These are phyloP conservation scores for Heliothis peltigera DNA, from an alignment of 2,888 invertebrate species.

Conservation along the genomic window DNA sequence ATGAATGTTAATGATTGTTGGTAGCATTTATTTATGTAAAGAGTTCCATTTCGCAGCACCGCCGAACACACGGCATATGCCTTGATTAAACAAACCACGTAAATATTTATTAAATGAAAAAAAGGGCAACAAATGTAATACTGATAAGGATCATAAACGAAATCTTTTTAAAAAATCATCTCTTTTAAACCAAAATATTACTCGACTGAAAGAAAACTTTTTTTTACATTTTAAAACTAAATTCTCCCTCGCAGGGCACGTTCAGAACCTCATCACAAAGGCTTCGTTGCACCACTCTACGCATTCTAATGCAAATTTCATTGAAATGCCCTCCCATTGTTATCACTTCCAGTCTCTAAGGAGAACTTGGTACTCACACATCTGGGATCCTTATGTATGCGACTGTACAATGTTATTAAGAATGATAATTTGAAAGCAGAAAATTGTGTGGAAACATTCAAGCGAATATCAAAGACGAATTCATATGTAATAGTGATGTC, in stretches of 20 bases:
- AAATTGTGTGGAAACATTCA: slow-evolving; percentile 9
- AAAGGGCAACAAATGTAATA: too few relatives aligned
- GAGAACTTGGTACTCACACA: slow-evolving; percentile 76
- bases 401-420: slow-evolving; percentile 44
- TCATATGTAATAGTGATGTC: slow-evolving; percentile 9
- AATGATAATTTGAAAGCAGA: slow-evolving; percentile 29
- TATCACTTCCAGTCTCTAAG: slow-evolving; percentile 80
- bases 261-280: slow-evolving; percentile 77
- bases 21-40: too few relatives aligned
- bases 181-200: slow-evolving; percentile 12
- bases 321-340: slow-evolving; percentile 85
- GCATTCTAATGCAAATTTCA: slow-evolving; percentile 88
- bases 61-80: too few relatives aligned
- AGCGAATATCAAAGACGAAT: slow-evolving; percentile 10
- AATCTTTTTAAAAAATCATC: background rate
- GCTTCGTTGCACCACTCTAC: slow-evolving; percentile 78
- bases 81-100: too few relatives aligned
- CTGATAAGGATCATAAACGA: too few relatives aligned
- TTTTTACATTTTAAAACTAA: slow-evolving; percentile 54
- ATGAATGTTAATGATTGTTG: too few relatives aligned
- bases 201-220: slow-evolving; percentile 8
- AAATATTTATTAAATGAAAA: too few relatives aligned
- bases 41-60: too few relatives aligned
- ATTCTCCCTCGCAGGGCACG: slow-evolving; percentile 58
- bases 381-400: slow-evolving; percentile 66